Base-by-base conservation (phyloP, 92 coral and sea anemone genomes). In the Hydrozoanthus gracilis region DNA sequence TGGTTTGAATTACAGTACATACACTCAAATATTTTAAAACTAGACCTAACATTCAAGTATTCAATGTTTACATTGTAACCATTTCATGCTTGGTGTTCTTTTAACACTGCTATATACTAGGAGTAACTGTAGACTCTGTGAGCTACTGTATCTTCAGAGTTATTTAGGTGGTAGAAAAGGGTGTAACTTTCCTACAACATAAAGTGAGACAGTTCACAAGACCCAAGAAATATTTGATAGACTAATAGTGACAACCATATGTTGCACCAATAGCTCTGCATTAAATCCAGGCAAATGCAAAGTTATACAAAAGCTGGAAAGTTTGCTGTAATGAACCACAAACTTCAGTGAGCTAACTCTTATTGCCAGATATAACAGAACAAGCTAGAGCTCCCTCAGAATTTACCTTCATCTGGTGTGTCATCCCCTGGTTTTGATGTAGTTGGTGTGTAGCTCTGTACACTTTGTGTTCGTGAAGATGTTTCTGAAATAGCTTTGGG, bases 381-480 rank as follows among this genome's bases (percentile, higher is more conserved):
- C 35, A 70, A 9, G 17, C 15, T 13, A 1, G 11, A 14, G 15
- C 5, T 15, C 8, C 45, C 12, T 47, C 17, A n/a, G 39, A 20
- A 5, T 44, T 4, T 88, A 91, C 98, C 98, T 87, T 91, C 93
- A 52, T 89, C 98, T 54, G 96, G 94, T 83, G 96, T 71, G 65
- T 93, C 93, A 48, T 88, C 88, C 75, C 90, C 98, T 18, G 95
- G 96, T 71, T 90, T 92, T 4, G 98, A 95, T 7, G 93, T 92
- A n/a, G 90, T 71, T 69, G 98, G 92, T 17, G 93, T 89, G 71
- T 89, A 89, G 86, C 98, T 95, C 13, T 88, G 95, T 12, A 92
- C 92, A 93, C 99, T 97, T 56, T 88, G 92, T 10, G 97, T 93
- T 72, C 93, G 92, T 4, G 95, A 88, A 2, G 99, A 95, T 67